Conservation (phyloP, 2,888 invertebrate species). For the Melanotus villosus region DNA sequence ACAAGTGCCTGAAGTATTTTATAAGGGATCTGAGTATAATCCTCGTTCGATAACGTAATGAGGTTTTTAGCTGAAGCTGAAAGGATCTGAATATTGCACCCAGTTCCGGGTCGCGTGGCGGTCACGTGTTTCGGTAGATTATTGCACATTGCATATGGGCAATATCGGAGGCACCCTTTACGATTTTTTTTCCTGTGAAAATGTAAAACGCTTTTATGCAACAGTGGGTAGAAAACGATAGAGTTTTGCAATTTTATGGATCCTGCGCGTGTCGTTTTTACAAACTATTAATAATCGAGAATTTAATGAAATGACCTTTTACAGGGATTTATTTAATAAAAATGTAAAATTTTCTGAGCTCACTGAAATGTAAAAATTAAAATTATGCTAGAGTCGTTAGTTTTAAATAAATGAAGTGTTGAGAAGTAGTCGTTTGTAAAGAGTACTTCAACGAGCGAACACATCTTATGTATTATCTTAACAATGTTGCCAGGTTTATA, state of each 20-base stretch:
- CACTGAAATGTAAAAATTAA: too few relatives aligned
- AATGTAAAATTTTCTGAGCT: too few relatives aligned
- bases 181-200: slow-evolving; percentile 36
- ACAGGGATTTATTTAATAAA: too few relatives aligned
- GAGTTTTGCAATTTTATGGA: slow-evolving; percentile 31
- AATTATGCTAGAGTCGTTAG: too few relatives aligned
- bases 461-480: too few relatives aligned
- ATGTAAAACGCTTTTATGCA: neutral
- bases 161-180: slow-evolving; percentile 40
- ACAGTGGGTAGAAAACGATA: neutral
- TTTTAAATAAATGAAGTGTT: too few relatives aligned
- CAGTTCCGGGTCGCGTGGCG: slow-evolving; percentile 46
- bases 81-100: slow-evolving; percentile 43
- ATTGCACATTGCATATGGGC: slow-evolving; percentile 52
- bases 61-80: slow-evolving; percentile 44
- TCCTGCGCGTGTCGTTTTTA: slow-evolving; percentile 9
- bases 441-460: too few relatives aligned
- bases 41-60: slow-evolving; percentile 40
- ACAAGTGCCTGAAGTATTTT: slow-evolving; percentile 35
- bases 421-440: too few relatives aligned
- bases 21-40: slow-evolving; percentile 37
- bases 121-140: slow-evolving; percentile 52
- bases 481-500: too few relatives aligned
- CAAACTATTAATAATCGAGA: too few relatives aligned
- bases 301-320: too few relatives aligned